These are phyloP conservation scores for Eupithecia exiguata DNA, from an alignment of 2,888 invertebrate genomes.

Conservation along the genomic window DNA sequence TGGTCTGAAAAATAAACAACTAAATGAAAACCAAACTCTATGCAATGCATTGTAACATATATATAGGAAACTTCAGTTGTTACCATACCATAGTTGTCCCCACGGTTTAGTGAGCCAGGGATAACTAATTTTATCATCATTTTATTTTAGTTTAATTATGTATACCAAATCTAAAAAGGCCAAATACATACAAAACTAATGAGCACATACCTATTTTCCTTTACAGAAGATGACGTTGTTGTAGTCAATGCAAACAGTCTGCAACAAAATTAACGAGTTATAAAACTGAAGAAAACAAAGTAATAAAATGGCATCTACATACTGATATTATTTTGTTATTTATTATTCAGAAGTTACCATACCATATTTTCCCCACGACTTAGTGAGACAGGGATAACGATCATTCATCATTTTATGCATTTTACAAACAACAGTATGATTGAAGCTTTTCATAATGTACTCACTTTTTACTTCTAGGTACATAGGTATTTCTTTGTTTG, in stretches of 20 bases:
- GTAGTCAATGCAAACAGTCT: neutral
- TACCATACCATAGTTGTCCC: constrained; percentile 70
- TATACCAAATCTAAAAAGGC: neutral
- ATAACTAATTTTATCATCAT: constrained; percentile 59
- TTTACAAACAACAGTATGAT: neutral
- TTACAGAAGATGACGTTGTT: neutral
- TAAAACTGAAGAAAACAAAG: neutral
- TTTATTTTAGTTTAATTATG: neutral
- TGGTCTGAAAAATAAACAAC: neutral
- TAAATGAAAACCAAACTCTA: neutral
- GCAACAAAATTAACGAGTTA: neutral
- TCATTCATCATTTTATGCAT: constrained; percentile 55
- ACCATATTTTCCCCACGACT: constrained; percentile 69
- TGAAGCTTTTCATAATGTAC: neutral
- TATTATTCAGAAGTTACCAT: constrained; percentile 50
- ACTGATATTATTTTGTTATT: neutral
- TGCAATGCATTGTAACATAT: neutral
- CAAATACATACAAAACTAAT: neutral
- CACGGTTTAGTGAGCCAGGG: constrained; percentile 70
- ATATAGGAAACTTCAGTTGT: constrained; percentile 50
- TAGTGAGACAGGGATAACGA: constrained; percentile 74
- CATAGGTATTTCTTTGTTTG: neutral
- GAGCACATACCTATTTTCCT: neutral
- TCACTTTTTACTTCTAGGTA: neutral
- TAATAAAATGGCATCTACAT: neutral